A percentile compares a stretch with the other conserved stretches of the same genome.
These are phyloP conservation scores for Ophion obscuratus DNA, from an alignment of 2,888 invertebrate genomes.

Conservation along the genomic window DNA sequence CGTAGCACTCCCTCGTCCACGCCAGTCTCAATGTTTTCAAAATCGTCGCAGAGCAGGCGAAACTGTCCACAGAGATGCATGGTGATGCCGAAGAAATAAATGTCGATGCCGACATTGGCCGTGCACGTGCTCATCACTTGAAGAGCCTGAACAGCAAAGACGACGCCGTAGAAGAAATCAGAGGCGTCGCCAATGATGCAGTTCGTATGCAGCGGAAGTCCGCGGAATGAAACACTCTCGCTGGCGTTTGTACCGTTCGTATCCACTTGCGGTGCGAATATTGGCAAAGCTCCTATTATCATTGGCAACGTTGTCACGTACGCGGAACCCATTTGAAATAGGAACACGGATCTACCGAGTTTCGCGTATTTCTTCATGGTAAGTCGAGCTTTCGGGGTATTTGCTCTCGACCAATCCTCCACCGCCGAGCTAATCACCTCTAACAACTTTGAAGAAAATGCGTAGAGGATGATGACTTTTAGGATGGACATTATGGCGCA, in stretches of 20 bases:
- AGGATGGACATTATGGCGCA: conserved; percentile 58
- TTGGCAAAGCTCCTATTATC: conserved; percentile 48
- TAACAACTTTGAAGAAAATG: conserved; percentile 55
- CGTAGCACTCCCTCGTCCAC: conserved; percentile 13
- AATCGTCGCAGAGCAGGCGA: conserved; percentile 41
- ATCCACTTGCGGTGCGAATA: conserved; percentile 37
- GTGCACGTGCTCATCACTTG: conserved; percentile 64
- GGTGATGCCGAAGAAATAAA: conserved; percentile 59
- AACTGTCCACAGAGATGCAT: conserved; percentile 66
- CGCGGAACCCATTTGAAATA: conserved; percentile 61
- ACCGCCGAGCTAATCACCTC: conserved; percentile 53
- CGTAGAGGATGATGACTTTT: conserved; percentile 57
- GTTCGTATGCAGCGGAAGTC: conserved; percentile 59
- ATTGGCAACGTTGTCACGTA: conserved; percentile 52
- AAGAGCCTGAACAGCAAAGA: conserved; percentile 60
- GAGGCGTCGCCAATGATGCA: conserved; percentile 52
- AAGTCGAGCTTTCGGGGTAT: conserved; percentile 33
- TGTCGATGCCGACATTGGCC: conserved; percentile 60
- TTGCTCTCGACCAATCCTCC: conserved; percentile 61
- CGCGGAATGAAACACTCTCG: not conserved
- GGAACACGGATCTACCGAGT: conserved; percentile 48
- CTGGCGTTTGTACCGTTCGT: conserved; percentile 8
- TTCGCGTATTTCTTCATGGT: conserved; percentile 62
- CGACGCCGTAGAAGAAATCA: conserved; percentile 41
- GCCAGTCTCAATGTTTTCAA: conserved; percentile 35